Conservation (phyloP, 1,140 invertebrate genomes). For the Drosophila nasuta region DNA sequence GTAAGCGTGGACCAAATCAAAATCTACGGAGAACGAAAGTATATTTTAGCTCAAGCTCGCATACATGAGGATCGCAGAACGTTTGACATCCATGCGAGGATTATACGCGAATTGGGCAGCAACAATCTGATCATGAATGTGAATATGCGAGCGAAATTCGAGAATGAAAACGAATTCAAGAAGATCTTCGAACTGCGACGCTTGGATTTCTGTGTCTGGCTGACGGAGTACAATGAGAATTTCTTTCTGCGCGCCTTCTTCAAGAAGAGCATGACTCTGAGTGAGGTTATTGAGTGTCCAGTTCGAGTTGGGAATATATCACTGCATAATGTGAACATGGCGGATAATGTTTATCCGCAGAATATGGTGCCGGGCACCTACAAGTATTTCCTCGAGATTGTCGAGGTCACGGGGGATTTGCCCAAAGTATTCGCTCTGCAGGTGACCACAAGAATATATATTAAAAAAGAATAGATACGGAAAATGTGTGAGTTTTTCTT, state of each 20-base stretch:
- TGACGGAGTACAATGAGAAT: slow-evolving; percentile 28
- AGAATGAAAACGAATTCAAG: background rate
- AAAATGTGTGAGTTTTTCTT: background rate
- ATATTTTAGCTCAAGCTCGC: slow-evolving; percentile 23
- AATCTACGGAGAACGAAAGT: slow-evolving; percentile 48
- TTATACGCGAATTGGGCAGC: slow-evolving; percentile 56
- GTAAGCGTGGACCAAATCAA: slow-evolving; percentile 41
- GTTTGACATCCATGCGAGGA: slow-evolving; percentile 44
- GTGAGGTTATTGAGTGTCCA: slow-evolving; percentile 48
- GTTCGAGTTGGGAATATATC: slow-evolving; percentile 55
- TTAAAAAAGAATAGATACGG: slow-evolving; percentile 20
- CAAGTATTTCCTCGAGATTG: slow-evolving; percentile 65
- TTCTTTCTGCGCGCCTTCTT: slow-evolving; percentile 47
- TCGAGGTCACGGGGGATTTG: slow-evolving; percentile 58
- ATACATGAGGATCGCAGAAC: slow-evolving; percentile 34
- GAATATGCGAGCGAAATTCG: slow-evolving; percentile 25
- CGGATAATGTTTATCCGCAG: slow-evolving; percentile 43
- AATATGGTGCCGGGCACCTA: slow-evolving; percentile 51
- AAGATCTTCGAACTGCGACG: slow-evolving; percentile 44
- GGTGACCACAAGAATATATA: slow-evolving; percentile 50
- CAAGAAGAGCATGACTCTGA: slow-evolving; percentile 34
- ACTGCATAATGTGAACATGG: slow-evolving; percentile 33
- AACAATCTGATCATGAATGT: slow-evolving; percentile 65
- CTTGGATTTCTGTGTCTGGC: slow-evolving; percentile 58
- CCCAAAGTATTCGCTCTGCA: slow-evolving; percentile 69